Evolutionary conservation across 1,140 invertebrate genomes (phyloP), one percentile per base, ranked within the genome.

Genomic region (Bradysia coprophila): DNA sequence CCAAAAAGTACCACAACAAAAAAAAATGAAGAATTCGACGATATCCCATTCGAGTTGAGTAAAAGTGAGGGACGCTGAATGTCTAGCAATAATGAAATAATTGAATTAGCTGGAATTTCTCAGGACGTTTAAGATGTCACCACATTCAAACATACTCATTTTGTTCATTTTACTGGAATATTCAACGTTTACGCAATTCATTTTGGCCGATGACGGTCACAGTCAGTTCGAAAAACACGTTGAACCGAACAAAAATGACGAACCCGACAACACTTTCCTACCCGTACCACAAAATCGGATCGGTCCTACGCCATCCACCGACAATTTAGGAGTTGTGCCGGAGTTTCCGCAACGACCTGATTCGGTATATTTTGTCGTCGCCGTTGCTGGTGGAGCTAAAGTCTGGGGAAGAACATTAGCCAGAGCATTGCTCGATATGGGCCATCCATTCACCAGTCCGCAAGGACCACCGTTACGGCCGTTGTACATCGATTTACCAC

Each of bases 351-450:
- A 8, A 34, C 4, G 32, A 13, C 11, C 21, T 13, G 44, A 45
- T 40, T 36, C 40, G 3, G 44, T 45, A 22, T 45, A 45, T 24
- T 45, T 45, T 43, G 23, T 45, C 19, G 41, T 45, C n/a, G 44
- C 44, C 23, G 37, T 45, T 2, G 43, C 21, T 23, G 44, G 44
- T 19, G 44, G 44, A 10, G 34, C 33, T 2, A 45, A 45, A 42
- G 32, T 19, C 18, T 45, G 44, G 44, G 38, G 40, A 20, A 36
- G 41, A 6, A 41, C 37, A n/a, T 18, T 45, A 18, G 44, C 40
- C n/a, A 28, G 36, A 34, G 24, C 36, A 18, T 16, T 45, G 1
- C 8, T 42, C 1, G 44, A 45, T 21, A 45, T 45, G 36, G 44
- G 44, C 9, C 36, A 21, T 16, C 34, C 40, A 9, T 42, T 45